Base-by-base conservation (phyloP, 2,113 vertebrate genomes). In the Otis tarda region DNA sequence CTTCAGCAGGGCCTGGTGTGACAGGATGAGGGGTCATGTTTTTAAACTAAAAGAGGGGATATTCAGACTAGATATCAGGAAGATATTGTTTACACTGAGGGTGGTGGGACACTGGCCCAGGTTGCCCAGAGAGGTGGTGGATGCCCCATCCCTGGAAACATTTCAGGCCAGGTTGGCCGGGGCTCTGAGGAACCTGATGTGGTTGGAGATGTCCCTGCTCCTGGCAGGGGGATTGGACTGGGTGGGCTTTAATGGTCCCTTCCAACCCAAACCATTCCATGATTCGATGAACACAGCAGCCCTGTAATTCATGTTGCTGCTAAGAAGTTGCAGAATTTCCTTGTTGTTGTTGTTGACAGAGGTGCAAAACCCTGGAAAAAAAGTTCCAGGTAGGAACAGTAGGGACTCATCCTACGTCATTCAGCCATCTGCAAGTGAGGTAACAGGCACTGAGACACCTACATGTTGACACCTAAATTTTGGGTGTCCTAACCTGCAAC, bases 81-180 rank as follows among this genome's bases (percentile, higher is more conserved):
- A 68, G 28, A 37, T 4, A 8, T 15, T 2, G 16, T 70, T 76
- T 27, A 50, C 1, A 0, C 0, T 39, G 47, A 76, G 6, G 6
- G 8, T 31, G 31, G 18, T 19, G 30, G 61, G 9, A 3, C 33
- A 1, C 30, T 41, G 16, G 53, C 30, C 17, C 5, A 47, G 39
- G 31, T 13, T 60, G 4, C 50, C 56, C 23, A 19, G 45, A 39
- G 28, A 67, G 25, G 35, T 20, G 10, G 17, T 27, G 2, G 6
- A 14, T 39, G 28, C 22, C 55, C 39, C 83, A n/a, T 82, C 60
- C 28, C 35, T 88, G 64, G 39, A 0, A 37, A 8, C 25, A 14
- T 7, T 7, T 6, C 4, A 53, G 37, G 7, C 2, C 18, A 43
- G 52, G 18, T 0, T 83, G 80, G 47, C 31, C 0, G 0, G n/a